phyloP scores from a whole-genome alignment of 2,797 vertebrate genomes.

The Acipenser transmontanus region DNA sequence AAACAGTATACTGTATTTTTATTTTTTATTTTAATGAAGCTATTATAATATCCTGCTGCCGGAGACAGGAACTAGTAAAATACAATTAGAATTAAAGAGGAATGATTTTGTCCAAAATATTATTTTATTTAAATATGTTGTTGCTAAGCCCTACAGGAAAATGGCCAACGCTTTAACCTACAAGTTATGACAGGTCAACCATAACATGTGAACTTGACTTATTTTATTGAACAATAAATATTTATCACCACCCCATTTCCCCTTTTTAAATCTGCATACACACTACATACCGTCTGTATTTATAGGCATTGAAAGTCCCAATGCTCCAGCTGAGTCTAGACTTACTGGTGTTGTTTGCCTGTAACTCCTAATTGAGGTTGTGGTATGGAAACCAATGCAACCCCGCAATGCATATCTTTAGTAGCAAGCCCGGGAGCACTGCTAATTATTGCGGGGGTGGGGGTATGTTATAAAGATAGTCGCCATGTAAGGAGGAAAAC shows the following conservation, averaged over 20 bases:
- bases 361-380: constrained; percentile 32
- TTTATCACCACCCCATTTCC: constrained; percentile 28
- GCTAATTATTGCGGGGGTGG: neutral
- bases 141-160: too few species aligned
- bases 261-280: constrained; percentile 21
- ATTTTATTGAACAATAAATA: constrained; percentile 43
- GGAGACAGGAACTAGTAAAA: too few species aligned
- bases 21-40: too few species aligned
- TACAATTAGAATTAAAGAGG: too few species aligned
- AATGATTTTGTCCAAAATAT: too few species aligned
- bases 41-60: too few species aligned
- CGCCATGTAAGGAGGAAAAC: constrained; percentile 23
- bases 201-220: neutral
- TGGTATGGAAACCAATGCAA: constrained; percentile 27
- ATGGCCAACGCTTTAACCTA: too few species aligned
- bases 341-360: constrained; percentile 36
- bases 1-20: too few species aligned
- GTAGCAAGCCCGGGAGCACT: neutral
- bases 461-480: neutral
- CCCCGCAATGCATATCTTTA: too few species aligned
- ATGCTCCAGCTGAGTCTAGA: constrained; percentile 38
- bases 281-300: constrained; percentile 43
- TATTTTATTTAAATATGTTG: too few species aligned
- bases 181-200: too few species aligned
- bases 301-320: constrained; percentile 45